Conservation (phyloP, 2,113 vertebrate genomes). For the Macquaria ambigua region DNA sequence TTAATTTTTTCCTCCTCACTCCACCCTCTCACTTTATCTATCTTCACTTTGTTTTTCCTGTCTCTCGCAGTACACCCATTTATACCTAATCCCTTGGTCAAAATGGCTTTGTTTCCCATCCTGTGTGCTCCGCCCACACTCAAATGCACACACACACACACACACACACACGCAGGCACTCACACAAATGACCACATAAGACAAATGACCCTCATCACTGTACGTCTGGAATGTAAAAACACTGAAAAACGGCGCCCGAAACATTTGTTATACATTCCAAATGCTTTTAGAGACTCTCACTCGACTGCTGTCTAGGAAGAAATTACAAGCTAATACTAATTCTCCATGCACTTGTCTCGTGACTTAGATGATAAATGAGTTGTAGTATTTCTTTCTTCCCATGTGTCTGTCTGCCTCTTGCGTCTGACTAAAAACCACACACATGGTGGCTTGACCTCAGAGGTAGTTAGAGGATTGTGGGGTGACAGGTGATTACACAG, state of each 20-base stretch:
- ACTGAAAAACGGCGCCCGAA: conserved; percentile 37
- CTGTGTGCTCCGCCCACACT: conserved; percentile 2
- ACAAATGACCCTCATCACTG: conserved; percentile 76
- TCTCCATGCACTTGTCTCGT: conserved; percentile 30
- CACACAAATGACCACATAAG: conserved; percentile 66
- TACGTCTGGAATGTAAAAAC: conserved; percentile 73
- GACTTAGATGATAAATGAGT: conserved; percentile 34
- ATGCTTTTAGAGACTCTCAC: conserved; percentile 39
- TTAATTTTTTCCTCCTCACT: conserved; percentile 66
- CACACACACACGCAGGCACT: conserved; percentile 9
- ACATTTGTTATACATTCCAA: conserved; percentile 62
- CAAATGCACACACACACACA: conserved; percentile 35
- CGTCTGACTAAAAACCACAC: conserved; percentile 42
- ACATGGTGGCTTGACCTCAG: conserved; percentile 35
- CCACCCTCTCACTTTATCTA: conserved; percentile 69
- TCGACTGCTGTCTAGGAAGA: conserved; percentile 33
- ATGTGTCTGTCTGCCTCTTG: conserved; percentile 41
- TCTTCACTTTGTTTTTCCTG: conserved; percentile 65
- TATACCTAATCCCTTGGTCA: conserved; percentile 58
- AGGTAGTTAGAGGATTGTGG: conserved; percentile 34
- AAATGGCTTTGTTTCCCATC: conserved; percentile 57
- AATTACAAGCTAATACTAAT: conserved; percentile 33
- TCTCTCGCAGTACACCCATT: conserved; percentile 51
- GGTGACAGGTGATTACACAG: conserved; percentile 59
- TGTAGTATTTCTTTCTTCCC: conserved; percentile 26